These are phyloP conservation scores for Acrossocheilus fasciatus DNA, from an alignment of 2,797 vertebrate genomes.

Conservation along the genomic window DNA sequence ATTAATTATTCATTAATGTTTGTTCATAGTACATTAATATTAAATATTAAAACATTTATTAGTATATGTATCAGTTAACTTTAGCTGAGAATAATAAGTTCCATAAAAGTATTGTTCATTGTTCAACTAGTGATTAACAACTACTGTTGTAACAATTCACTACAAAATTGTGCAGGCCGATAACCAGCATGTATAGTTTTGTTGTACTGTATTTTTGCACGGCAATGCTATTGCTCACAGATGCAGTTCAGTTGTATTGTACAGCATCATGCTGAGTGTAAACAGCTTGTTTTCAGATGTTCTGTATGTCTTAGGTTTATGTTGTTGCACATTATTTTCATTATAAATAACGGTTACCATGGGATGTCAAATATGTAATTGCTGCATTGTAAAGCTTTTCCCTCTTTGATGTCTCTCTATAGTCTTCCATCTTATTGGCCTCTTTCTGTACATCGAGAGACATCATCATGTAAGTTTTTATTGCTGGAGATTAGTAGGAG, in stretches of 20 bases:
- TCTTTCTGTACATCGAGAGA: neutral
- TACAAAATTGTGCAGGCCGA: no score
- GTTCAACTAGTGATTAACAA: neutral
- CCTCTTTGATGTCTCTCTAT: neutral
- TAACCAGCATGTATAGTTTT: neutral
- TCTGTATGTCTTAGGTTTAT: neutral
- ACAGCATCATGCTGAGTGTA: neutral
- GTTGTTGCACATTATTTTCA: neutral
- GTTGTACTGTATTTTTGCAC: neutral
- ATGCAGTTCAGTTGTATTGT: neutral
- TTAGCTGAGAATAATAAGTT: neutral
- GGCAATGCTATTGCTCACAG: neutral
- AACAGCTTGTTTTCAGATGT: neutral
- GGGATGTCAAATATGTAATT: slow-evolving; percentile 18
- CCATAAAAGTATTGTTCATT: neutral
- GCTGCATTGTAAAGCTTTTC: slow-evolving; percentile 6
- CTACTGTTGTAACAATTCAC: neutral
- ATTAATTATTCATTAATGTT: neutral
- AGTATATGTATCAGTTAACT: neutral
- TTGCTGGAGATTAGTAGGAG: slow-evolving; percentile 16
- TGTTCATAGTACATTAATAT: neutral
- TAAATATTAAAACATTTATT: neutral
- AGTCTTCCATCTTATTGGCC: neutral
- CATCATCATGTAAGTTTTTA: neutral
- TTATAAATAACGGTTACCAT: slow-evolving; percentile 1